Base-by-base conservation (phyloP, 2,113 vertebrate species). In the Puma concolor region DNA sequence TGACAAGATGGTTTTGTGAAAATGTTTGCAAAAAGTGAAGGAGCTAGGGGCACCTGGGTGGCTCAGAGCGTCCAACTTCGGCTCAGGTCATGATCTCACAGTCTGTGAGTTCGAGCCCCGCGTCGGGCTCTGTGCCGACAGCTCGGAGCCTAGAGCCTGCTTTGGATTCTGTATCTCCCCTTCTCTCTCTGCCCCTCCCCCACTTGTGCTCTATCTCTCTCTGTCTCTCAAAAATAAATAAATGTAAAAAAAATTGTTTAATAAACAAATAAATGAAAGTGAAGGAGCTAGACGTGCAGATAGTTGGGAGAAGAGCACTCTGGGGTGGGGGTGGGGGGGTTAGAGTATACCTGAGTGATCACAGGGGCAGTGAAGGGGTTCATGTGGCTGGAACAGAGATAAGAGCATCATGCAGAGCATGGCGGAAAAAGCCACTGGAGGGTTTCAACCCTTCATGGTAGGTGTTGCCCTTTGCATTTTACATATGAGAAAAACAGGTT, bases 261-360 rank as follows among this genome's bases (percentile, higher is more conserved):
- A 9, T 44, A 44, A 44, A 44, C 44, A 44, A 44, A 6, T 44
- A 44, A 44, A 44, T 44, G 36, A 88, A 33, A 52, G 1, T 7
- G 12, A 69, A 8, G 52, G 17, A 82, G 13, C 0, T 33, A 48
- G n/a, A 14, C 31, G 11, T 50, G 27, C 4, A 38, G 6, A 38
- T 15, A 31, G 0, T 5, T 63, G n/a, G 14, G 6, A 7, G 4
- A 25, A 15, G 9, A 50, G 1, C 0, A 27, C 21, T 48, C 2
- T 16, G 8, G 44, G 44, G 44, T 44, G 44, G 44, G 44, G 44
- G 7, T 8, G 44, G 16, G 8, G 15, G 9, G 29, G 72, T 38
- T 12, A 64, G 27, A 71, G 9, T 1, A 21, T 57, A 8, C 2
- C 17, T 31, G 29, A 23, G 5, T 25, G 38, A 44, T 63, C 16